Percentiles rank a stretch among this genome's conserved stretches.
These are phyloP conservation scores for Sialia sialis DNA, from an alignment of 2,113 vertebrate species.

Conservation along the genomic window DNA sequence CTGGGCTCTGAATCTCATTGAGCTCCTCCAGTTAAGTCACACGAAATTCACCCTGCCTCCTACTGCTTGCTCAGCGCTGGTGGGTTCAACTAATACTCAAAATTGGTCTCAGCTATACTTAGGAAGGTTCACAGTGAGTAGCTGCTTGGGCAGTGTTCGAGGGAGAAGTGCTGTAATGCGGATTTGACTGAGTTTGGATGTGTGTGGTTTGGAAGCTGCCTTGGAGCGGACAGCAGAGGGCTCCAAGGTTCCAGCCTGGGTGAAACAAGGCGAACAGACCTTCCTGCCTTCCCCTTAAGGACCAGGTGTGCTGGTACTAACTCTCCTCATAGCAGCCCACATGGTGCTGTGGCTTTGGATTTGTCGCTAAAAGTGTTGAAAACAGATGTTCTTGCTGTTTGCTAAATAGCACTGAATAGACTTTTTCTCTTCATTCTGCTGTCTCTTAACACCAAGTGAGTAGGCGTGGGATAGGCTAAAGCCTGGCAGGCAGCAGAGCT, in stretches of 20 bases:
- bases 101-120: not conserved
- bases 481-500: not conserved
- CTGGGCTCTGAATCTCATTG: not conserved
- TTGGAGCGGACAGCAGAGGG: not conserved
- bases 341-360: not conserved
- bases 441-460: not conserved
- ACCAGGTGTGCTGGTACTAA: rapidly evolving
- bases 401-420: not conserved
- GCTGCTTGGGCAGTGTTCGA: not conserved
- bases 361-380: not conserved
- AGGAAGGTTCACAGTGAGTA: not conserved
- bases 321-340: not conserved
- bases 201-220: not conserved
- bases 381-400: not conserved
- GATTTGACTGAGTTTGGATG: not conserved
- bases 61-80: not conserved
- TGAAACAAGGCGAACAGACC: not conserved
- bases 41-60: not conserved
- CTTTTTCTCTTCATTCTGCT: not conserved
- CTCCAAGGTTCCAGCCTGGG: not conserved
- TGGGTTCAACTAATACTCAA: not conserved
- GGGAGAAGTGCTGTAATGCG: not conserved
- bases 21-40: not conserved
- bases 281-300: not conserved
- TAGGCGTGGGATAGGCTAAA: not conserved